These are phyloP conservation scores for Pseudotriccus pelzelni DNA, from an alignment of 2,797 vertebrate genomes.

Conservation along the genomic window DNA sequence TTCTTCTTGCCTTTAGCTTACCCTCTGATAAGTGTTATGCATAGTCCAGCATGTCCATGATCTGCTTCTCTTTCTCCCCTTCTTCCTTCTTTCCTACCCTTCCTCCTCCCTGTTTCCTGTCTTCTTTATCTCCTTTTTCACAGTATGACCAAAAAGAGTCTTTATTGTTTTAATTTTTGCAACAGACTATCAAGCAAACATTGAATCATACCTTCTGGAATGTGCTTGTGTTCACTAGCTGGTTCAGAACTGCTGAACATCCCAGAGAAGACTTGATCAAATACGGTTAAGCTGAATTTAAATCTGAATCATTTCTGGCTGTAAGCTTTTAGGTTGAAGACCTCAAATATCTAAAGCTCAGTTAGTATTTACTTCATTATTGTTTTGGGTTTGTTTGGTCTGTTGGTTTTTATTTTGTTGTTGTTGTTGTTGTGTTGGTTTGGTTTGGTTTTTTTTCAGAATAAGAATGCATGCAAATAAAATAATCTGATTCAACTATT, in stretches of 20 bases:
- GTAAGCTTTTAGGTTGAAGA: background rate
- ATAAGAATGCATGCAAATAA: background rate
- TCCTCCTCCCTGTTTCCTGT: background rate
- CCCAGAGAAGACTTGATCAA: background rate
- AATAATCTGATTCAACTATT: background rate
- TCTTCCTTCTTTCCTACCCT: background rate
- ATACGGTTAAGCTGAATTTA: background rate
- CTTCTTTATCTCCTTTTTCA: background rate
- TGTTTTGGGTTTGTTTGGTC: background rate
- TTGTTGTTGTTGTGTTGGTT: background rate
- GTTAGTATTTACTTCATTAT: background rate
- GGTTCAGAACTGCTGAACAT: background rate
- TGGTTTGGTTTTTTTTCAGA: background rate
- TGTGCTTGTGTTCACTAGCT: background rate
- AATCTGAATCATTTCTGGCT: background rate
- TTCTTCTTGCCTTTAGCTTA: background rate
- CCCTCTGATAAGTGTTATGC: background rate
- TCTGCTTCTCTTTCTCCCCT: background rate
- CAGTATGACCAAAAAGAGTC: background rate
- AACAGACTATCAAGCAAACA: background rate
- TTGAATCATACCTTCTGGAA: background rate
- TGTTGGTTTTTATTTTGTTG: background rate
- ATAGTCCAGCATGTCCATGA: fast-evolving
- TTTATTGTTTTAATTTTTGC: background rate
- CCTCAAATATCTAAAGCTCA: background rate